Evolutionary conservation across 2,797 vertebrate species (phyloP), one percentile per base, ranked within the genome.

Genomic region (Coluber constrictor): DNA sequence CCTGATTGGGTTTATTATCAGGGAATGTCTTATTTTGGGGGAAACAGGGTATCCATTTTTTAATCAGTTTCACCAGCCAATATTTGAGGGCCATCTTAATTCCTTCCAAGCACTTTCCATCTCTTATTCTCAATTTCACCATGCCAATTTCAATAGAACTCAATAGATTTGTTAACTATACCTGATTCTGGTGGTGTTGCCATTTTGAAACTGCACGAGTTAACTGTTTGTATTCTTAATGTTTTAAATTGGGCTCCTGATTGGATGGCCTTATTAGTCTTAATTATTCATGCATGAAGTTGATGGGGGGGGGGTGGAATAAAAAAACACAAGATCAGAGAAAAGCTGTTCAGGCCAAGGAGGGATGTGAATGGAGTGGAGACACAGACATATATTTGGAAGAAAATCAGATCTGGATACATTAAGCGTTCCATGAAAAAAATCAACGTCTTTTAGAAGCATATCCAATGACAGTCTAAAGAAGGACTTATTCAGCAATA

Each of bases 291-390:
- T 37, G 32, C 32, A 23, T 47, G 20, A 43, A 83, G 74, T 47
- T 23, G 37, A 43, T 0, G 16, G 9, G 61, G 63, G 0, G 2
- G 0, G 10, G 9, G n/a, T 7, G 1, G 9, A 10, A 3, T 32
- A 32, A 32, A 32, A 79, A 70, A 83, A 83, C 9, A 54, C 51
- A 54, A 54, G 9, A 2, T 74, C 70, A 79, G 74, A 79, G 74
- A 43, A 79, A 79, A 83, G 3, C 20, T 43, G 20, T 20, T 20
- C 18, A 79, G 16, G 70, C 18, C 70, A 79, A 37, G 32, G 18
- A 79, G 18, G 32, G 32, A 20, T 74, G 16, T 43, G 32, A 66
- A 12, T 43, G 32, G 70, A 74, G 3, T 37, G 6, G 32, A 6
- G 70, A 74, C 1, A 37, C 16, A 74, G 6, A 79, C 5, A 16